Evolutionary conservation across 92 coral and sea anemone species (phyloP), one percentile per base, ranked within the genome.

Genomic region (Actinernus sp.): DNA sequence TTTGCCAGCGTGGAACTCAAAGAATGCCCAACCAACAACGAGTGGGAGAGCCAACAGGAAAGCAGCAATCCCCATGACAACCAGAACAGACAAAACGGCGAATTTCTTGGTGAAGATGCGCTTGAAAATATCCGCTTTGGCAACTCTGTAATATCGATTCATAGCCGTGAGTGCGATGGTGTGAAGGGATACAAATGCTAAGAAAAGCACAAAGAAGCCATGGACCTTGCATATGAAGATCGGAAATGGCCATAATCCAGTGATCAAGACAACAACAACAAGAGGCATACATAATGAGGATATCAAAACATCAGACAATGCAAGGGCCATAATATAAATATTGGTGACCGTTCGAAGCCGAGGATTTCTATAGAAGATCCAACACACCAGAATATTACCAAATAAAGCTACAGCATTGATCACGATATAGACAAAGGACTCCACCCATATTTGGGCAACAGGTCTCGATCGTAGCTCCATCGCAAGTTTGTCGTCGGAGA

Each of bases 351-450:
- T 74, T 32, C 84, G 70, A 0, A 83, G 45, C 3, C 79, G 55
- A 4, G 76, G 79, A 34, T 61, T 75, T 40, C 49, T 67, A 40
- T 66, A 83, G 40, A 83, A 54, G 19, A 61, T 59, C 24, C 67
- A 26, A 48, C 89, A 83, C 3, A 83, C 89, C 21, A 83, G 51
- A 11, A 76, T 20, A 58, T 83, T 83, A 14, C 89, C 89, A 12
- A 83, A 40, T 37, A 83, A 26, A 0, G 89, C 84, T 13, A 48
- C 49, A 13, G 68, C 14, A 50, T 75, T 83, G 51, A 76, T 76
- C 26, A 61, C 3, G 4, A 76, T n/a, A 32, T 23, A 59, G 9
- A 59, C 3, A 1, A 20, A 34, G 16, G 45, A 59, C 40, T 59
- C 66, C 0, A 33, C 0, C 13, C 23, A 19, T 24, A 34, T 44